Base-by-base conservation (phyloP, 2,797 vertebrate genomes). In the Hirundo rustica region DNA sequence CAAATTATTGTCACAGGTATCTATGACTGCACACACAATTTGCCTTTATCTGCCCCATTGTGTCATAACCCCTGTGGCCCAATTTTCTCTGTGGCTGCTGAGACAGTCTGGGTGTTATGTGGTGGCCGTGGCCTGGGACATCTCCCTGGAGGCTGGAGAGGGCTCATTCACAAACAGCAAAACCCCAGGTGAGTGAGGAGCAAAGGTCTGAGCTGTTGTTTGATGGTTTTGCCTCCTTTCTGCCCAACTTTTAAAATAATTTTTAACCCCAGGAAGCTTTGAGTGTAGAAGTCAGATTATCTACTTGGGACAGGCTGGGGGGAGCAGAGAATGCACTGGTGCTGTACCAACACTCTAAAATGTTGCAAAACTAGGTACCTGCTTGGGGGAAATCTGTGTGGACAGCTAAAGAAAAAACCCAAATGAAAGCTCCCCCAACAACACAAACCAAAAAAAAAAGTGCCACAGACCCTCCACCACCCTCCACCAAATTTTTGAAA, bases 41-140 rank as follows among this genome's bases (percentile, higher is more conserved):
- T 7, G 1, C 10, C 6, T 64, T 55, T 38, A 15, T 26, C 20
- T 45, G 12, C 19, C 36, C 19, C 27, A 16, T 23, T 6, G 3
- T 2, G 3, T n/a, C 38, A 29, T 15, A 79, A 44, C 8, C 17
- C 4, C 34, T 7, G 0, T 34, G 9, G 15, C 13, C n/a, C 27
- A 1, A 2, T 79, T 83, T 76, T 57, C 44, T 36, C 29, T 74
- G 57, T 36, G 36, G 16, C 65, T 68, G 50, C 58, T 79, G 76
- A 42, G 57, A 23, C 29, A 70, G 4, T 32, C 51, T 74, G 32
- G 53, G 13, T 62, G 32, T 40, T 62, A 10, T 1, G 2, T 51
- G 40, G n/a, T 45, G 45, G 19, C 32, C 34, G 7, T 9, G 26
- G 44, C 5, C 47, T 23, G 70, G 36, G 45, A 65, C n/a, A 19